Conservation (phyloP, 2,797 vertebrate species). For the Myoxocephalus aenaeus region DNA sequence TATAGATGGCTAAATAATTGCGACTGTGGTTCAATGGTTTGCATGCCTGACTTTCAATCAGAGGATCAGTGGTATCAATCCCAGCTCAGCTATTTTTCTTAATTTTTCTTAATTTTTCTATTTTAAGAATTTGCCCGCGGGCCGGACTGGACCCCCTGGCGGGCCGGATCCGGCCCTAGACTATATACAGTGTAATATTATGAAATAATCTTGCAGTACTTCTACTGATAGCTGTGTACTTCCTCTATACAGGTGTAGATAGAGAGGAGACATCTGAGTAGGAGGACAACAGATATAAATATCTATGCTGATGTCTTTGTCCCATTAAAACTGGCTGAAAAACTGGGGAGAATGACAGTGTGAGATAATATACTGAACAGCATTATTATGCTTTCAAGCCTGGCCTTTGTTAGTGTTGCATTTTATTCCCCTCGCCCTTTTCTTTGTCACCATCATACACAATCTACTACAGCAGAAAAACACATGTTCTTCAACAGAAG, state of each 20-base stretch:
- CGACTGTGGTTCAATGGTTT: too few species aligned
- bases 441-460: constrained; percentile 4
- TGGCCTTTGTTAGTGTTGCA: constrained; percentile 5
- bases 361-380: constrained; percentile 13
- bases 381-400: constrained; percentile 21
- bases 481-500: constrained; percentile 3
- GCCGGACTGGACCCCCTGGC: too few species aligned
- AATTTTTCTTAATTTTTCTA: too few species aligned
- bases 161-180: too few species aligned
- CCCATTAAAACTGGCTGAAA: background rate
- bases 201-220: background rate
- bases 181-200: background rate
- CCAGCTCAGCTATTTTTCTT: too few species aligned
- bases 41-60: too few species aligned
- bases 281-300: constrained; percentile 8
- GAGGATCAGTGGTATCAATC: too few species aligned
- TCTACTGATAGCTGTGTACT: background rate
- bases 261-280: constrained; percentile 23
- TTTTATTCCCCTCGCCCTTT: constrained; percentile 15
- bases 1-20: too few species aligned
- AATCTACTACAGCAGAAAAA: constrained; percentile 4
- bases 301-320: background rate
- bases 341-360: background rate
- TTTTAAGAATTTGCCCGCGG: too few species aligned
- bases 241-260: constrained; percentile 18